Percentiles rank a stretch among this genome's conserved stretches.
phyloP scores from a whole-genome alignment of 2,113 vertebrate genomes.

The Fukomys damarensis region DNA sequence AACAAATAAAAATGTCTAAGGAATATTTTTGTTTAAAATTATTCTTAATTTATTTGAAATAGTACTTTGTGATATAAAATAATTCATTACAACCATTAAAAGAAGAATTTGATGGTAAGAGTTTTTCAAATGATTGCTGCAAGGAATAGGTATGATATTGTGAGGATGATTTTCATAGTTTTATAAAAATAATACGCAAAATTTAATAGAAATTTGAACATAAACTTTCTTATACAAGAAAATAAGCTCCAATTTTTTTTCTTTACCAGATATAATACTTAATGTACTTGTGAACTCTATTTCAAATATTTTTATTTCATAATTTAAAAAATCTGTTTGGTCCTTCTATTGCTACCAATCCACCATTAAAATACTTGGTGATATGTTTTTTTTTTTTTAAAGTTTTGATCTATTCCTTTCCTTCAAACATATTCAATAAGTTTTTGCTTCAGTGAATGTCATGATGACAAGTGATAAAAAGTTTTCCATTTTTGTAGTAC shows the following conservation, averaged over 20 bases:
- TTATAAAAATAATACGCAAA: neutral
- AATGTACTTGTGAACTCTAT: neutral
- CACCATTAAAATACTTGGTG: neutral
- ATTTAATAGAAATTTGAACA: constrained; percentile 13
- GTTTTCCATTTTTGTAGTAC: neutral
- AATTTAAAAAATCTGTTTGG: neutral
- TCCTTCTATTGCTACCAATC: neutral
- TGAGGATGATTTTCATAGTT: neutral
- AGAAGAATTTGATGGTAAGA: neutral
- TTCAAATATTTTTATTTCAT: neutral
- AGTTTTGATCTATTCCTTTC: neutral
- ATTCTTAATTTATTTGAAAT: neutral
- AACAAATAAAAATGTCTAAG: neutral
- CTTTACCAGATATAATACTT: neutral
- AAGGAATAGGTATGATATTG: neutral
- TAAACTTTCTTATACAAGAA: neutral
- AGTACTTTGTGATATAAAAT: neutral
- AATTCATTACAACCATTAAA: neutral
- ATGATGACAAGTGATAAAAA: constrained; percentile 1
- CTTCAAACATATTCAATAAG: neutral
- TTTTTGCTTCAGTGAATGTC: neutral
- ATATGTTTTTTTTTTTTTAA: neutral
- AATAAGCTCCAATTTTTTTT: neutral
- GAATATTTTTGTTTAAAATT: neutral
- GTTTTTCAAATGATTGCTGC: neutral